A percentile compares a stretch with the other conserved stretches of the same genome.
Conservation (phyloP, 2,888 invertebrate genomes). For the Chrysopilus asiliformis region DNA sequence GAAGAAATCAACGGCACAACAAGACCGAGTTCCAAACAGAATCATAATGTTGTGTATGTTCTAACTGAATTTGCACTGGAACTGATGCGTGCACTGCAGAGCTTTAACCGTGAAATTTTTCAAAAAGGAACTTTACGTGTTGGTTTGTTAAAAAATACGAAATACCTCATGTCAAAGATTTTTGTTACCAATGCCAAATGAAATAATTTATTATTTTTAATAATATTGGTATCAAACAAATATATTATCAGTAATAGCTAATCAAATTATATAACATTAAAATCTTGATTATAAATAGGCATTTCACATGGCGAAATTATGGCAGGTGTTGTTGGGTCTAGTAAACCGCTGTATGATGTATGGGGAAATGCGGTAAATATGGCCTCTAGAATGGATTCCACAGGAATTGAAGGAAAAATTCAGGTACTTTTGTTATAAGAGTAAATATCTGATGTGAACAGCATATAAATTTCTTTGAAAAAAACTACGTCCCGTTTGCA, state of each 20-base stretch:
- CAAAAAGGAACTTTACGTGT: slow-evolving; percentile 37
- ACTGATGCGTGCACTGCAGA: slow-evolving; percentile 51
- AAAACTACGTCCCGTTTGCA: too few species aligned
- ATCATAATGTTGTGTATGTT: slow-evolving; percentile 39
- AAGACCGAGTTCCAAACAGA: slow-evolving; percentile 24
- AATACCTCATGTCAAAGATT: too few species aligned
- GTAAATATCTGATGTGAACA: neutral
- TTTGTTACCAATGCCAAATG: too few species aligned
- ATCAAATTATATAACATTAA: too few species aligned
- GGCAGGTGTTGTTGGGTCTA: slow-evolving; percentile 88
- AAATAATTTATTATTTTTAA: too few species aligned
- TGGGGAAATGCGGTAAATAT: slow-evolving; percentile 97
- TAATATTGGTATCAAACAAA: too few species aligned
- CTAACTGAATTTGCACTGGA: slow-evolving; percentile 61
- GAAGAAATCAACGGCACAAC: too few species aligned
- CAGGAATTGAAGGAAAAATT: slow-evolving; percentile 65
- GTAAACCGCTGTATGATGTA: slow-evolving; percentile 89
- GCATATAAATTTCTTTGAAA: neutral
- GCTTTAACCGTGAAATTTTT: slow-evolving; percentile 45
- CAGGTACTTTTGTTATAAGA: slow-evolving; percentile 45
- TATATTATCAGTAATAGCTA: too few species aligned
- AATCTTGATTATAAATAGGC: slow-evolving; percentile 42
- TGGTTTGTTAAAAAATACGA: too few species aligned
- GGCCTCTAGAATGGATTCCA: slow-evolving; percentile 92
- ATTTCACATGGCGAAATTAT: slow-evolving; percentile 84